These are phyloP conservation scores for Drosophila setifemur DNA, from an alignment of 1,140 invertebrate genomes.

Conservation along the genomic window DNA sequence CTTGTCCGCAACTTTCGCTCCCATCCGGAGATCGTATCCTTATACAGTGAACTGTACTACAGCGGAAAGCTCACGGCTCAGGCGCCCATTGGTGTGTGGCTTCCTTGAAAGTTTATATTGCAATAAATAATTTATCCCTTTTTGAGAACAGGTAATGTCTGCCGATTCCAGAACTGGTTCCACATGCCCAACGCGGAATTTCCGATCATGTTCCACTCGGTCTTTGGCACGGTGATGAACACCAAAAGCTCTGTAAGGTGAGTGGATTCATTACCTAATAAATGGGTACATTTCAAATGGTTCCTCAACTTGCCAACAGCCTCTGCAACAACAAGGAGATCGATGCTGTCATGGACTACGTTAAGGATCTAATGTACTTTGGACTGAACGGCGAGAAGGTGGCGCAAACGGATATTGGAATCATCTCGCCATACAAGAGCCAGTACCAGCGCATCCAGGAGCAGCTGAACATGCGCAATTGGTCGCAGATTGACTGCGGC, in stretches of 20 bases:
- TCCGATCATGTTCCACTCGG: slow-evolving; percentile 87
- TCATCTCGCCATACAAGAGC: slow-evolving; percentile 92
- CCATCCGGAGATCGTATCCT: slow-evolving; percentile 85
- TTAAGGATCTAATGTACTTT: slow-evolving; percentile 82
- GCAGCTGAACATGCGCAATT: slow-evolving; percentile 68
- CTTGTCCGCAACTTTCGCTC: slow-evolving; percentile 87
- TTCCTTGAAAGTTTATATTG: neutral
- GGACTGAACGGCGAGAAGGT: slow-evolving; percentile 83
- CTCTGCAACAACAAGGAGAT: slow-evolving; percentile 84
- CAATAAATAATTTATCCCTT: neutral
- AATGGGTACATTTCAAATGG: neutral
- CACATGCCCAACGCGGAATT: slow-evolving; percentile 82
- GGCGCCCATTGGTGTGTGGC: slow-evolving; percentile 36
- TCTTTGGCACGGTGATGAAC: slow-evolving; percentile 82
- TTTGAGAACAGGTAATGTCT: slow-evolving; percentile 34
- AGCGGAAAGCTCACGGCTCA: slow-evolving; percentile 83
- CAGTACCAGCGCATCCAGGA: slow-evolving; percentile 86
- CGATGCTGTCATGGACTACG: slow-evolving; percentile 84
- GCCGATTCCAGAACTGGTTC: slow-evolving; percentile 74
- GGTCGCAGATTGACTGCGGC: slow-evolving; percentile 86
- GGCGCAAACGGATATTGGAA: slow-evolving; percentile 87
- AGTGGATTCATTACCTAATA: neutral
- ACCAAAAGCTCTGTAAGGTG: slow-evolving; percentile 63
- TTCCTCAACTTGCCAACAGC: slow-evolving; percentile 35
- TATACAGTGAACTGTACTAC: slow-evolving; percentile 87